Base-by-base conservation (phyloP, 1,140 invertebrate species). In the Drosophila auraria region DNA sequence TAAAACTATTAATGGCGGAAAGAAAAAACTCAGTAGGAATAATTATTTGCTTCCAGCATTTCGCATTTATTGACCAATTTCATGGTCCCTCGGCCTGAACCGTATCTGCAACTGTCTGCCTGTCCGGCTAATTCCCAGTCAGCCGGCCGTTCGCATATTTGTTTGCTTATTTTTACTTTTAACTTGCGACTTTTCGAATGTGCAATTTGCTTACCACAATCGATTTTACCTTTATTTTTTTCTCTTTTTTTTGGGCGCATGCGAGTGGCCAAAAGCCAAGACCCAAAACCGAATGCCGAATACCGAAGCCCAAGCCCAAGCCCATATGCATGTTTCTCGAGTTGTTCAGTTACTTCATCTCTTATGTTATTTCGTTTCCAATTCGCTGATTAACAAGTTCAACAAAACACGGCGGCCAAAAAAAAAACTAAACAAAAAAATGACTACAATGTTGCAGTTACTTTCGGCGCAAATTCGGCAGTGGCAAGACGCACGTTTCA, bases 351-450 rank as follows among this genome's bases (percentile, higher is more conserved):
- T 90, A 89, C 84, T 89, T 89, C 84, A 89, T 90, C 86, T 87
- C 66, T 89, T 87, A 87, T 89, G 81, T 78, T 81, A 86, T 82
- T 86, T 87, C 72, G 83, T 89, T 89, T 89, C 84, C 84, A 89
- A 89, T 89, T 89, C 84, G 84, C 86, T 89, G 84, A 90, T 89
- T 89, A 89, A 89, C 84, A 89, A 89, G 84, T 89, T 89, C 84
- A 89, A 76, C 81, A 82, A 79, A 84, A 81, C 78, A 64, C 79
- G 77, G 69, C 30, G 61, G 72, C 73, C 56, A 33, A 40, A 56
- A 56, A 56, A 54, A 49, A 23, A 15, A 40, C n/a, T 54, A 56
- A 56, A 23, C 53, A 23, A 40, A 38, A 56, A 56, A 56, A 56
- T 40, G 40, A 69, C 49, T 61, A 57, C 54, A 78, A 63, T 78